Evolutionary conservation across 2,888 invertebrate species (phyloP).

Genomic region (Cheilosia soror): DNA sequence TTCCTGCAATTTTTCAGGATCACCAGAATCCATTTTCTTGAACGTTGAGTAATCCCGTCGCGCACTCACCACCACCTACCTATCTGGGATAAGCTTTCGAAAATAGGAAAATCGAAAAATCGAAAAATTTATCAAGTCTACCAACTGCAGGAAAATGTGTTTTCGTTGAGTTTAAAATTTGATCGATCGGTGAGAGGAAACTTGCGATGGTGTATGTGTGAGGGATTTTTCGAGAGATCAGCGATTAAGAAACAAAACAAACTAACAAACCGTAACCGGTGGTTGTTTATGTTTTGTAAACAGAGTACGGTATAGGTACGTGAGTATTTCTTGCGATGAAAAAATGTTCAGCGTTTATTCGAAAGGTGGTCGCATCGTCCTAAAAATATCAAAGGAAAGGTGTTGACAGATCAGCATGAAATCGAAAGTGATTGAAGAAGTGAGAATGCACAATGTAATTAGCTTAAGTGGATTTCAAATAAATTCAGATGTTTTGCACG

Average conservation of each 20-base stretch:
- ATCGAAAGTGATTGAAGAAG: constrained; percentile 57
- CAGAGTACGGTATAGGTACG: background rate
- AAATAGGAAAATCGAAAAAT: constrained; percentile 57
- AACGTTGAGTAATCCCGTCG: constrained; percentile 82
- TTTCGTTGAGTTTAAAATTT: constrained; percentile 59
- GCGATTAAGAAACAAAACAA: constrained; percentile 53
- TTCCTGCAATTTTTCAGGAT: constrained; percentile 75
- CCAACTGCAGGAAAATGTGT: constrained; percentile 44
- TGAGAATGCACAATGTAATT: background rate
- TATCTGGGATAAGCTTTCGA: constrained; percentile 71
- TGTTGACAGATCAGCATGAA: constrained; percentile 38
- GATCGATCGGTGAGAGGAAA: constrained; percentile 29
- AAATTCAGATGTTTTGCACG: constrained; percentile 1
- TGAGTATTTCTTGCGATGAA: constrained; percentile 4
- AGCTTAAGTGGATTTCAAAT: background rate
- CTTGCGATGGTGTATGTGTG: background rate
- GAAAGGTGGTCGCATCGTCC: constrained; percentile 43
- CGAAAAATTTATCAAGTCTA: constrained; percentile 4
- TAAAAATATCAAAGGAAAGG: constrained; percentile 45
- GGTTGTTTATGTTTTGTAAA: constrained; percentile 62
- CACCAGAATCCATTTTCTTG: constrained; percentile 79
- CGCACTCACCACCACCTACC: constrained; percentile 70
- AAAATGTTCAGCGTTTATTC: background rate
- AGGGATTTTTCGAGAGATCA: constrained; percentile 6
- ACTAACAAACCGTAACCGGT: constrained; percentile 18